A percentile compares a stretch with the other conserved stretches of the same genome.
Evolutionary conservation across 2,888 invertebrate species (phyloP).

Genomic region (Melanargia galathea): DNA sequence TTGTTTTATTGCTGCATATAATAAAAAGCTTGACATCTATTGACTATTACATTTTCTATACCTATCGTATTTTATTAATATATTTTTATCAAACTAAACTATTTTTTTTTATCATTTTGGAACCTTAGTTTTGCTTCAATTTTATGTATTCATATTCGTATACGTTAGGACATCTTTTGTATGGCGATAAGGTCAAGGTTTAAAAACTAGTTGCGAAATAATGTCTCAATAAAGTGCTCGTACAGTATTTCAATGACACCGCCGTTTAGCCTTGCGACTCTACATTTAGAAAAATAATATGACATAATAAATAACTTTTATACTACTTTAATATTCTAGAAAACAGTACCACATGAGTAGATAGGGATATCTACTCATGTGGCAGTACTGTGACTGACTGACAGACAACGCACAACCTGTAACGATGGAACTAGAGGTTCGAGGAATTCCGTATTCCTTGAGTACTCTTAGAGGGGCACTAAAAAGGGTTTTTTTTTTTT

Average conservation of each 20-base stretch:
- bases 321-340: no score
- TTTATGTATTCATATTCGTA: background rate
- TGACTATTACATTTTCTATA: background rate
- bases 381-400: no score
- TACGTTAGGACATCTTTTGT: background rate
- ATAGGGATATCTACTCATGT: no score
- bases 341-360: no score
- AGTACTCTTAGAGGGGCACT: no score
- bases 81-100: background rate
- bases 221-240: background rate
- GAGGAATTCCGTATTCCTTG: no score
- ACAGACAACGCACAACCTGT: no score
- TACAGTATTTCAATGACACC: background rate
- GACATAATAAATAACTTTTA: no score
- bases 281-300: background rate
- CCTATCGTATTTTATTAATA: background rate
- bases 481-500: no score
- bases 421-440: no score
- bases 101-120: background rate
- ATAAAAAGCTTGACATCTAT: background rate
- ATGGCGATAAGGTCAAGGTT: conserved; percentile 1
- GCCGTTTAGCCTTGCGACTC: background rate
- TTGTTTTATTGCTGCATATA: no score
- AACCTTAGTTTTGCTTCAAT: background rate
- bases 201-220: conserved; percentile 1